Conservation (phyloP, 2,113 vertebrate genomes). For the Pteronura brasiliensis region DNA sequence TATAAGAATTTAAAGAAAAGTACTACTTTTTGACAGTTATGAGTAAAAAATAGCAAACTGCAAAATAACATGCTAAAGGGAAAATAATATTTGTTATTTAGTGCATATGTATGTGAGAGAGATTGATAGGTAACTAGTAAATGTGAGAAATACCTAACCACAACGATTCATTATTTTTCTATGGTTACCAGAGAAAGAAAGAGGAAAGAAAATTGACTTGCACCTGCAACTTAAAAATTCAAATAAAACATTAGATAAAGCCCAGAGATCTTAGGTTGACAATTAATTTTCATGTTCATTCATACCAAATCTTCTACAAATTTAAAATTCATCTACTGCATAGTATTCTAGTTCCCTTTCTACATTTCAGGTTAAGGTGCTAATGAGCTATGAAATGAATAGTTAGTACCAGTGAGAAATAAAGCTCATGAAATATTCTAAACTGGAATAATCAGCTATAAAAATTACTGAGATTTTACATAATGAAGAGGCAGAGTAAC, state of each 20-base stretch:
- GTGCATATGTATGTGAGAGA: background rate
- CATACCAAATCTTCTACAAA: background rate
- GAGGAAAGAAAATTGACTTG: background rate
- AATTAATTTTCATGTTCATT: background rate
- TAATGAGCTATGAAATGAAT: conserved; percentile 12
- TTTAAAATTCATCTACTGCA: background rate
- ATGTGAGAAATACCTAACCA: background rate
- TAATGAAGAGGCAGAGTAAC: background rate
- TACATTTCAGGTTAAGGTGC: background rate
- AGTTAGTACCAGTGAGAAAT: background rate
- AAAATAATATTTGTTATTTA: background rate
- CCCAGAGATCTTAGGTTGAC: background rate
- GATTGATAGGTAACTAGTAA: background rate
- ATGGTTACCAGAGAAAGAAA: background rate
- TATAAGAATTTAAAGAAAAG: background rate
- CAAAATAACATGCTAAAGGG: background rate
- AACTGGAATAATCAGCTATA: background rate
- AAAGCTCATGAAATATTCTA: background rate
- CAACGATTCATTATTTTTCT: background rate
- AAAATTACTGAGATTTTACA: background rate
- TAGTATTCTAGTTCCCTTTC: background rate
- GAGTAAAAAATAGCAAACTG: background rate
- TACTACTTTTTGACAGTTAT: background rate
- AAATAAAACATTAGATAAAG: background rate
- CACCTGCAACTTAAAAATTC: background rate